phyloP scores from a whole-genome alignment of 1,140 invertebrate genomes.

The Drosophila rufa region DNA sequence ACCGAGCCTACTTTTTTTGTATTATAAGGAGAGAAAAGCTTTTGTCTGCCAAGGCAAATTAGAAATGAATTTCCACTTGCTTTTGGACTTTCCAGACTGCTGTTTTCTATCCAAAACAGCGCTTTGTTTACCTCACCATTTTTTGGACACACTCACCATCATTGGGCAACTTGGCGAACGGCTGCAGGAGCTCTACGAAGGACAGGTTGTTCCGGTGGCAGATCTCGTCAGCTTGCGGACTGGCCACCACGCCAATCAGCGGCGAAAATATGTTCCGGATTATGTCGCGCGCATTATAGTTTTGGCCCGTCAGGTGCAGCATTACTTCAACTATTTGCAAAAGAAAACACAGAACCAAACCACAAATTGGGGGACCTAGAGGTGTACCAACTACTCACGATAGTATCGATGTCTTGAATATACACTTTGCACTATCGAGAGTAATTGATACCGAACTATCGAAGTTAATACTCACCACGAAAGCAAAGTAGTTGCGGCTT shows the following conservation, averaged over 20 bases:
- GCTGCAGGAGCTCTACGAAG: constrained; percentile 95
- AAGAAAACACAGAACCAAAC: constrained; percentile 22
- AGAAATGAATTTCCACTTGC: not conserved
- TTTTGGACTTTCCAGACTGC: no score
- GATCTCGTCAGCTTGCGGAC: constrained; percentile 91
- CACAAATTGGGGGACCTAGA: constrained; percentile 16
- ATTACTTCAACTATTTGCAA: constrained; percentile 62
- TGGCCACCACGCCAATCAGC: constrained; percentile 93
- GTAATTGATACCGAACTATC: not conserved
- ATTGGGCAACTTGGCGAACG: constrained; percentile 92
- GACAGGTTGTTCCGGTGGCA: constrained; percentile 96
- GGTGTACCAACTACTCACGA: not conserved
- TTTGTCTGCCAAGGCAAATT: not conserved
- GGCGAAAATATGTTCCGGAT: constrained; percentile 96
- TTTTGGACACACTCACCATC: constrained; percentile 88
- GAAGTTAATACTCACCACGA: no score
- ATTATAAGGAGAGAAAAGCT: not conserved
- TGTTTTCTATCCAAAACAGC: not conserved
- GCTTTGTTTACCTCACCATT: constrained; percentile 30
- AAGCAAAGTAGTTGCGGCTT: no score
- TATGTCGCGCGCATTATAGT: constrained; percentile 91
- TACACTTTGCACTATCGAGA: not conserved
- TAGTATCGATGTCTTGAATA: not conserved
- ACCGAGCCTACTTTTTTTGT: not conserved
- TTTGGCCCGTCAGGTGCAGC: constrained; percentile 84